Base-by-base conservation (phyloP, 2,113 vertebrate species). In the Callopanchax toddi region DNA sequence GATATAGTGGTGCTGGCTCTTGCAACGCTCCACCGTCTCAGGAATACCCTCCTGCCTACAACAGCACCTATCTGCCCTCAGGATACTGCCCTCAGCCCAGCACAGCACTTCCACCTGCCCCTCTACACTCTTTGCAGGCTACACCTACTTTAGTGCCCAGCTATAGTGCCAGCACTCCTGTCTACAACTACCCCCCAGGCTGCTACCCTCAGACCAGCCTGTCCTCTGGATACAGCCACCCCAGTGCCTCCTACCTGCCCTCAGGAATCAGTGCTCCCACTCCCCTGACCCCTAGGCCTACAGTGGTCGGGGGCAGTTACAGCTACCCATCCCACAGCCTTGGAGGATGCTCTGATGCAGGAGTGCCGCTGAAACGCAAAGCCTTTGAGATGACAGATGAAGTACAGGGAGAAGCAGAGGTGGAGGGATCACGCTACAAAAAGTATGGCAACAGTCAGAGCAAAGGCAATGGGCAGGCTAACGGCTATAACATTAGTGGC, bases 1-100 rank as follows among this genome's bases (percentile, higher is more conserved):
- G 91, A 15, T 92, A 93, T 23, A 94, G 94, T 45, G 65, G 91
- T 0, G 78, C 42, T 21, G 83, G 45, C 73, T 89, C 23, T 60
- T 92, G 78, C 62, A 74, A 60, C 17, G 80, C 78, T 36, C 76
- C 87, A 0, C 57, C 90, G 0, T 80, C 94, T 88, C 94, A 94
- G 73, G 96, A 97, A 84, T 98, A 95, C 46, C 83, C 93, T 48
- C 85, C 95, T 2, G 88, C 93, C 23, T 98, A 96, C 11, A 93
- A 92, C 5, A 89, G 86, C 54, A 89, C 94, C 63, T 98, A 98
- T 61, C 83, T 98, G 84, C 89, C 95, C 10, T 90, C 95, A 0
- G 81, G 94, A 43, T 96, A 96, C 86, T 96, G 94, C 79, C 71
- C 92, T 42, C 95, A 95, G 82, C 86, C 93, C 0, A 65, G 91